These are phyloP conservation scores for Himalopsyche tibetana DNA, from an alignment of 2,888 invertebrate species.

Conservation along the genomic window DNA sequence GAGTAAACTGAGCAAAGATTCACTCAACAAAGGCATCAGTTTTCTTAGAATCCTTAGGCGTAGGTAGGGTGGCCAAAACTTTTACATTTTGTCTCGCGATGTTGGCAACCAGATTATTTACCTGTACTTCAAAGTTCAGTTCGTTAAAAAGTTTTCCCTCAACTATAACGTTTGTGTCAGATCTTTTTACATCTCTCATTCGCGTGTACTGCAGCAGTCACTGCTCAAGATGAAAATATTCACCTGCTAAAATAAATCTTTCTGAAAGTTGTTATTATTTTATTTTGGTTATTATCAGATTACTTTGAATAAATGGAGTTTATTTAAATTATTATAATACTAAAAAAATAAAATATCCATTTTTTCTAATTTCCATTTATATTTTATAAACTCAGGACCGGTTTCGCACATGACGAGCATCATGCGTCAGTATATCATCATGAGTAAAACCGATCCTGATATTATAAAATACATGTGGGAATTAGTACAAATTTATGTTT, in stretches of 20 bases:
- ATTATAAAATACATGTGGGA: too few species aligned
- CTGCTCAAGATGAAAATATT: background rate
- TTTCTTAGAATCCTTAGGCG: constrained; percentile 49
- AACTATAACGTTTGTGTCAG: constrained; percentile 60
- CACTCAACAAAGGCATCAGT: constrained; percentile 48
- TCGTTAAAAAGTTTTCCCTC: constrained; percentile 62
- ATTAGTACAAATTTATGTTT: too few species aligned
- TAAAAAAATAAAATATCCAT: too few species aligned
- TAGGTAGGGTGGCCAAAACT: constrained; percentile 56
- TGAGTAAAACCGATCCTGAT: too few species aligned
- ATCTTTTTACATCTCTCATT: constrained; percentile 53
- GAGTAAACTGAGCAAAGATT: constrained; percentile 46
- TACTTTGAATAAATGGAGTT: too few species aligned
- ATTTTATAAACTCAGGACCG: too few species aligned
- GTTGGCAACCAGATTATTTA: constrained; percentile 62
- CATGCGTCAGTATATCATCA: too few species aligned
- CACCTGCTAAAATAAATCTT: background rate
- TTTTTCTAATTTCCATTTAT: too few species aligned
- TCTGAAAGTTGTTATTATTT: background rate
- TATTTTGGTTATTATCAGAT: background rate
- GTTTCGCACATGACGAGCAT: too few species aligned
- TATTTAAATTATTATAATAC: too few species aligned
- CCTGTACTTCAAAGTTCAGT: constrained; percentile 61
- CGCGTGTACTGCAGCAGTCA: constrained; percentile 29
- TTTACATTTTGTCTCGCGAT: constrained; percentile 63